Evolutionary conservation across 1,140 invertebrate genomes (phyloP).

Genomic region (Ridgeia piscesae): DNA sequence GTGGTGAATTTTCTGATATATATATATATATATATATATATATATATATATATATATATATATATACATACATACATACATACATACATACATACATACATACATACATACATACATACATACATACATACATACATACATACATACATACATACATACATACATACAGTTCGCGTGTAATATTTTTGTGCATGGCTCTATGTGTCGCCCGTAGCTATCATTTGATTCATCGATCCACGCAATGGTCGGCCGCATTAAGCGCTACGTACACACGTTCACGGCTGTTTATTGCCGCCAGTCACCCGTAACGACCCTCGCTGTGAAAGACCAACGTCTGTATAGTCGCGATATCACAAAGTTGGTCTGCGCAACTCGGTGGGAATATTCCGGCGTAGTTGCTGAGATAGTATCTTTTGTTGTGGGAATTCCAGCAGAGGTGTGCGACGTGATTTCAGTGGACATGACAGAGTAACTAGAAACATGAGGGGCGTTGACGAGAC

Average conservation of each 20-base stretch:
- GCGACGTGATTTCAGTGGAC: not conserved
- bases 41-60: no score
- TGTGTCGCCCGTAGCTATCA: not conserved
- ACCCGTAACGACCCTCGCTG: not conserved
- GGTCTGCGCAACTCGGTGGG: not conserved
- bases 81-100: no score
- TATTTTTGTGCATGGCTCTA: not conserved
- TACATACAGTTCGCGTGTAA: not conserved
- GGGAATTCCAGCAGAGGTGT: not conserved
- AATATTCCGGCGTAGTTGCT: not conserved
- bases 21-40: no score
- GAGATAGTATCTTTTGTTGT: not conserved
- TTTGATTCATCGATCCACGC: not conserved
- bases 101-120: no score
- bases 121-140: no score
- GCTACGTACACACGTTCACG: not conserved
- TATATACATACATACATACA: no score
- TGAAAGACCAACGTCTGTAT: not conserved
- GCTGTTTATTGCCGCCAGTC: not conserved
- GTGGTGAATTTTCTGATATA: no score
- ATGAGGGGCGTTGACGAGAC: not conserved
- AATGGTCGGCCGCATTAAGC: not conserved
- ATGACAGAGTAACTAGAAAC: not conserved
- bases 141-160: no score
- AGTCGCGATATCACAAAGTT: not conserved